Conservation (phyloP, 2,888 invertebrate genomes). For the Hedychridium roseum region DNA sequence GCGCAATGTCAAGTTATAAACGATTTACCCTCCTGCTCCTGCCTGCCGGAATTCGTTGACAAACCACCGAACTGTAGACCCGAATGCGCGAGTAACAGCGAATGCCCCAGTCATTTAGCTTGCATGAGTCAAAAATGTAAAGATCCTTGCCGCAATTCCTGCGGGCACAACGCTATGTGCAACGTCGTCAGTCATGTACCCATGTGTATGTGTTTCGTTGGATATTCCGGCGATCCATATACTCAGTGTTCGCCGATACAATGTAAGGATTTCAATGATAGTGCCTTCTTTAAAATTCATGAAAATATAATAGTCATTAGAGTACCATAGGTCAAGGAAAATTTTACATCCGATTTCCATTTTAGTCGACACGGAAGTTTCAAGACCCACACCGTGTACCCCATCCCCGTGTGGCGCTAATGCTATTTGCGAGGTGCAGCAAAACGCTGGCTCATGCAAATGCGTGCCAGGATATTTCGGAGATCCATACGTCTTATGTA, state of each 20-base stretch:
- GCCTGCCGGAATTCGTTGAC: conserved; percentile 73
- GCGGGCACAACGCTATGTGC: conserved; percentile 77
- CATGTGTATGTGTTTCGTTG: conserved; percentile 68
- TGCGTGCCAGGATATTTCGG: conserved; percentile 78
- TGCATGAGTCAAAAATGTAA: conserved; percentile 81
- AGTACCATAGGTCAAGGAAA: neutral
- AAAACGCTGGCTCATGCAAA: conserved; percentile 78
- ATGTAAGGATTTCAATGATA: conserved; percentile 54
- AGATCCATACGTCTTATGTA: conserved; percentile 75
- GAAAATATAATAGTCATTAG: conserved; percentile 45
- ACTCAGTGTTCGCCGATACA: conserved; percentile 64
- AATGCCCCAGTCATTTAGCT: conserved; percentile 74
- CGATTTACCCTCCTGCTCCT: conserved; percentile 78
- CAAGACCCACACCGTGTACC: conserved; percentile 66
- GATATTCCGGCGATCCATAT: conserved; percentile 70
- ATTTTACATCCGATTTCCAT: conserved; percentile 6
- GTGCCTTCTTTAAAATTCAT: neutral
- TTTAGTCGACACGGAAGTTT: conserved; percentile 28
- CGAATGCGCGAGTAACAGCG: conserved; percentile 81
- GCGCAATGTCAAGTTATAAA: conserved; percentile 75
- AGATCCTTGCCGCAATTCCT: conserved; percentile 77
- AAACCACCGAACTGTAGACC: conserved; percentile 80
- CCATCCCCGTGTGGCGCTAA: conserved; percentile 81
- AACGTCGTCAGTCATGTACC: conserved; percentile 73
- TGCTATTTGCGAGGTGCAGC: conserved; percentile 78